Conservation (phyloP, 2,797 vertebrate species). For the Scleropages formosus region DNA sequence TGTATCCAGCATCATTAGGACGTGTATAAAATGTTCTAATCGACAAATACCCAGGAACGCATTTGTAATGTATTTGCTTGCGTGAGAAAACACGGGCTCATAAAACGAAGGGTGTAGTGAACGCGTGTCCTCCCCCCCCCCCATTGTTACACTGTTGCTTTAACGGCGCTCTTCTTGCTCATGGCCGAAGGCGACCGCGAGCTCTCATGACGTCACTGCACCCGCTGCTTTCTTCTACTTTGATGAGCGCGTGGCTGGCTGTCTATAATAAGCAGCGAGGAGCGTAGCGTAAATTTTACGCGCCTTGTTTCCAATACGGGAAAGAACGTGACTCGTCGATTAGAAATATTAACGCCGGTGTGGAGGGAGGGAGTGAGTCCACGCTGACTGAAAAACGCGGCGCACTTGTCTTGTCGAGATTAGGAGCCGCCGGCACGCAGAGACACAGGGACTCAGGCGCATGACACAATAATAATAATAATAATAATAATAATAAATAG, state of each 20-base stretch:
- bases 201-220: conserved; percentile 54
- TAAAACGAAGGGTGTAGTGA: too few species aligned
- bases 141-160: conserved; percentile 52
- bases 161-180: conserved; percentile 41
- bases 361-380: conserved; percentile 27
- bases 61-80: too few species aligned
- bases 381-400: conserved; percentile 16
- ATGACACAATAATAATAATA: too few species aligned
- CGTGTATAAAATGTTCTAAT: too few species aligned
- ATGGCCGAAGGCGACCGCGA: conserved; percentile 50
- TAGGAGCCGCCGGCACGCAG: conserved; percentile 23
- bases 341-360: neutral
- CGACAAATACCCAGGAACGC: too few species aligned
- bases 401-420: conserved; percentile 40
- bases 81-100: too few species aligned
- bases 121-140: too few species aligned
- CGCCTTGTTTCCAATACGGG: neutral
- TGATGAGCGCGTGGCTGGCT: neutral
- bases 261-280: conserved; percentile 21
- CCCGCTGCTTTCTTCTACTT: conserved; percentile 23
- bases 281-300: neutral
- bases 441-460: conserved; percentile 43
- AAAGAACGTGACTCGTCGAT: neutral
- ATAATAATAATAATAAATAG: too few species aligned
- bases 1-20: too few species aligned